phyloP scores from a whole-genome alignment of 2,888 invertebrate species.

The Cinara cedri region DNA sequence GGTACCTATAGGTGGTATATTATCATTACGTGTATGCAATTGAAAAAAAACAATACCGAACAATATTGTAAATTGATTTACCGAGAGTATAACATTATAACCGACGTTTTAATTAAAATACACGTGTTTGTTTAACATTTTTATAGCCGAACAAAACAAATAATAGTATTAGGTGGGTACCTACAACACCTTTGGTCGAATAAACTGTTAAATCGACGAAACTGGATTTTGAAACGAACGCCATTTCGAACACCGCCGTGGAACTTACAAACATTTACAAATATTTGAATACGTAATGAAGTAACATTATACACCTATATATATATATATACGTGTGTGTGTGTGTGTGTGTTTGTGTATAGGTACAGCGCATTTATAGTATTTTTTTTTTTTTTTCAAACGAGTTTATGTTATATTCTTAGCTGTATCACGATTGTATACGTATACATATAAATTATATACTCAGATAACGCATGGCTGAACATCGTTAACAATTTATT shows the following conservation, averaged over 20 bases:
- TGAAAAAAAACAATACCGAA: background rate
- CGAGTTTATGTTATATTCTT: conserved; percentile 7
- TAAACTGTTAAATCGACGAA: conserved; percentile 10
- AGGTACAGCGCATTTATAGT: background rate
- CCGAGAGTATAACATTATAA: background rate
- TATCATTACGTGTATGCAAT: background rate
- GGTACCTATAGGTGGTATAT: background rate
- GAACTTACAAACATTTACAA: conserved; percentile 31
- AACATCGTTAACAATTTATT: background rate
- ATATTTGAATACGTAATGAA: conserved; percentile 44
- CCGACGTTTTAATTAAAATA: background rate
- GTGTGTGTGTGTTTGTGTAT: too few species aligned
- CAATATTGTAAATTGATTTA: too few species aligned
- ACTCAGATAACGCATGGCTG: background rate
- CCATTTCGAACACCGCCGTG: background rate
- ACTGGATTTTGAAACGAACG: conserved; percentile 21
- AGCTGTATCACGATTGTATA: background rate
- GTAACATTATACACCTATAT: conserved; percentile 11
- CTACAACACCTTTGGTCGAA: background rate
- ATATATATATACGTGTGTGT: background rate
- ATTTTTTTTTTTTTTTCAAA: conserved; percentile 36
- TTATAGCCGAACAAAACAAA: conserved; percentile 10
- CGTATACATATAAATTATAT: too few species aligned
- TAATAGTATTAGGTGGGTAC: too few species aligned
- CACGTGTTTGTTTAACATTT: background rate